Evolutionary conservation across 2,113 vertebrate species (phyloP).

Genomic region (Hassar affinis): DNA sequence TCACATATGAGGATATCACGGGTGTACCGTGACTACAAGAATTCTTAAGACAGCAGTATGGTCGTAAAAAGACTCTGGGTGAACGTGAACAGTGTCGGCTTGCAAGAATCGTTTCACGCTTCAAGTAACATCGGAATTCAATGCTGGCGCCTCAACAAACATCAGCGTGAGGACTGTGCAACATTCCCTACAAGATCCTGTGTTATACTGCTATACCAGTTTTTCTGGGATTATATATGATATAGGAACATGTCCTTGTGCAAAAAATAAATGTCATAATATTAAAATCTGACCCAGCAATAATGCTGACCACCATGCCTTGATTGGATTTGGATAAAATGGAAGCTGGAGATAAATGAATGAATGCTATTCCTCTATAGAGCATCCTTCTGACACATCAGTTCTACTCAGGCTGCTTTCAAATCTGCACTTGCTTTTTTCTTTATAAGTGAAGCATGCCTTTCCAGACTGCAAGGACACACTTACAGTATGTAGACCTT

Average conservation of each 20-base stretch:
- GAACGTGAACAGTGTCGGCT: too few species aligned
- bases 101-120: too few species aligned
- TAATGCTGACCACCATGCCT: neutral
- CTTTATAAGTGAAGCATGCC: neutral
- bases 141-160: too few species aligned
- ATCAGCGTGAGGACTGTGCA: too few species aligned
- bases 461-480: neutral
- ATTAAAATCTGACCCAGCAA: neutral
- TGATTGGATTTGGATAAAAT: neutral
- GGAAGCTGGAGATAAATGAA: neutral
- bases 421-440: neutral
- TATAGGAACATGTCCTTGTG: neutral
- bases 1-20: too few species aligned
- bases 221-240: neutral
- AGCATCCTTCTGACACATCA: neutral
- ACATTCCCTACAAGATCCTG: too few species aligned
- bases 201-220: too few species aligned
- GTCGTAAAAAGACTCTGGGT: too few species aligned
- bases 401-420: neutral
- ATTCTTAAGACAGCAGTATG: too few species aligned
- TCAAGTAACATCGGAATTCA: too few species aligned
- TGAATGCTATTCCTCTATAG: neutral
- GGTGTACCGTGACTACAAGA: too few species aligned
- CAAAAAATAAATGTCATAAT: neutral
- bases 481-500: neutral